Percentiles rank a stretch among this genome's conserved stretches.
These are phyloP conservation scores for Bombus breviceps DNA, from an alignment of 1,140 invertebrate species.

Conservation along the genomic window DNA sequence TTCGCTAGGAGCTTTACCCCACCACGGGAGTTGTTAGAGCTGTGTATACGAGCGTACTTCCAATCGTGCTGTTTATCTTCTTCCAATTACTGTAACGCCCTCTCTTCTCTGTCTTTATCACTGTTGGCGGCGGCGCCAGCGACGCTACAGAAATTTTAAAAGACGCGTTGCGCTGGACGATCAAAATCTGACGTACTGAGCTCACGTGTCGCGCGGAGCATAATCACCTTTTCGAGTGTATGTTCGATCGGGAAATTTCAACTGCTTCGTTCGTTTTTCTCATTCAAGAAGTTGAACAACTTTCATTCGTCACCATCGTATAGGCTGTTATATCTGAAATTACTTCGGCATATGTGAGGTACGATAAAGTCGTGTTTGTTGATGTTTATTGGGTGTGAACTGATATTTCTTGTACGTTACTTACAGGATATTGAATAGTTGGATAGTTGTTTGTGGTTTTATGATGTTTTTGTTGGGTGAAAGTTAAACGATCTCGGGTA, in stretches of 20 bases:
- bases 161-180: background rate
- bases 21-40: no score
- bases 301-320: background rate
- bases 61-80: background rate
- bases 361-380: background rate
- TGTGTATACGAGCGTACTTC: no score
- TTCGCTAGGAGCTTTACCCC: no score
- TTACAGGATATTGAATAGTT: background rate
- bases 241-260: background rate
- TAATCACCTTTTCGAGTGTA: background rate
- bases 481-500: background rate
- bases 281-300: background rate
- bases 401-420: background rate
- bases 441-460: background rate
- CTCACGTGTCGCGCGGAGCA: background rate
- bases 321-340: background rate
- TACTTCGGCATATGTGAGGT: no score
- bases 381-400: no score
- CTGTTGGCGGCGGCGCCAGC: background rate
- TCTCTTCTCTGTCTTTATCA: background rate
- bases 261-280: background rate
- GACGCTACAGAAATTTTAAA: slow-evolving; percentile 16
- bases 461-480: background rate
- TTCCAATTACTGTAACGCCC: background rate
- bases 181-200: background rate